Conservation (phyloP, 1,140 invertebrate genomes). For the Luehdorfia chinensis region DNA sequence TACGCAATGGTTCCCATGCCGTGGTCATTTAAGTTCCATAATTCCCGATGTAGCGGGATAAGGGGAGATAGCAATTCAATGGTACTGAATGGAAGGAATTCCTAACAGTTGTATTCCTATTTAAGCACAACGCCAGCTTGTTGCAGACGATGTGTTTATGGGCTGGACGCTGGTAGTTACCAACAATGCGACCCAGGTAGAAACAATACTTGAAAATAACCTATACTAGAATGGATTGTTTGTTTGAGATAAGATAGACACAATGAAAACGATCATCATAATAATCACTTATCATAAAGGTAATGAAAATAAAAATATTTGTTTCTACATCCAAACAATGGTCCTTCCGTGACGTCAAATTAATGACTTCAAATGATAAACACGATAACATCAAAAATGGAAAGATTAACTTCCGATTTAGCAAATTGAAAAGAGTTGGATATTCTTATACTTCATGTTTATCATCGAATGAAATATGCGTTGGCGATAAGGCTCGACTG, state of each 20-base stretch:
- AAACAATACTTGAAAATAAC: not conserved
- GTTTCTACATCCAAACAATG: not conserved
- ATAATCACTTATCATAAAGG: too few species aligned
- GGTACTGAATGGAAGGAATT: slow-evolving; percentile 39
- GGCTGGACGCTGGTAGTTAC: not conserved
- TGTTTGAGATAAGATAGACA: too few species aligned
- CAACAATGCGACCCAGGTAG: not conserved
- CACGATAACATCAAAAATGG: not conserved
- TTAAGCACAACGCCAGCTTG: slow-evolving; percentile 5
- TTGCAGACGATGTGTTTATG: slow-evolving; percentile 8
- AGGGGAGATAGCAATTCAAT: slow-evolving; percentile 33
- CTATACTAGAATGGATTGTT: too few species aligned
- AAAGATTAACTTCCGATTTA: slow-evolving; percentile 3
- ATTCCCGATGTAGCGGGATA: slow-evolving; percentile 45
- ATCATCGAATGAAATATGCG: slow-evolving; percentile 2
- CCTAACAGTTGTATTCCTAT: slow-evolving; percentile 28
- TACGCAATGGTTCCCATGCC: slow-evolving; percentile 40
- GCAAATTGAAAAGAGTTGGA: slow-evolving; percentile 3
- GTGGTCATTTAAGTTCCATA: slow-evolving; percentile 30
- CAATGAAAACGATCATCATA: too few species aligned
- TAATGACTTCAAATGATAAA: not conserved
- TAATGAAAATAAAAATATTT: too few species aligned
- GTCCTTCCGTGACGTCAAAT: not conserved
- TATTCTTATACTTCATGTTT: slow-evolving; percentile 2
- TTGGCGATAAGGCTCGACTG: not conserved